Evolutionary conservation across 2,797 vertebrate genomes (phyloP), one percentile per base, ranked within the genome.

Genomic region (Tiaroga cobitis): DNA sequence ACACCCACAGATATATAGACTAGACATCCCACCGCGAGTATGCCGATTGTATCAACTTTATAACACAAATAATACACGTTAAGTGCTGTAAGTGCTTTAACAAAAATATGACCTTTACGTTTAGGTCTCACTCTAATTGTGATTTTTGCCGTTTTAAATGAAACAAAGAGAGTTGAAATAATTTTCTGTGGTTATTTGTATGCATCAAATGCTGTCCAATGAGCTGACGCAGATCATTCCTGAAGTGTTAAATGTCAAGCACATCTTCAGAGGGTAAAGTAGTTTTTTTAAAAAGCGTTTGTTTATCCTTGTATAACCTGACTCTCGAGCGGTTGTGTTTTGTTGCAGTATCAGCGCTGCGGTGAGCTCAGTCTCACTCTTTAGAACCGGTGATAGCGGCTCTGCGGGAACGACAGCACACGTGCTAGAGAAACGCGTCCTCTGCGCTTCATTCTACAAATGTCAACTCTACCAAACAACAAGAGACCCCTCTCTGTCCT

Each of bases 351-450:
- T 77, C 19, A 39, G 67, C 24, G 37, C 81, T 67, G 56, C 19
- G 15, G 75, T 78, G 67, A 78, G 70, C 54, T 54, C 63, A 37
- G 51, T 83, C 43, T 67, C 67, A 74, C 16, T 34, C 49, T 41
- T 70, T 54, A 75, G 94, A 65, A 94, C 95, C 63, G 26, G 34
- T 95, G 94, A 95, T 96, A 91, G 92, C 94, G 95, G 95, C 94
- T 94, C 88, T 95, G 94, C 94, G 94, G 94, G 95, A 90, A 84
- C 46, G 43, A 83, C 82, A 21, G 82, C 73, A 51, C 75, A 78
- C 26, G 29, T 80, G 79, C 59, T 84, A 67, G 78, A 88, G 87
- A 85, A 83, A 84, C 82, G 26, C 63, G 65, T 80, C 80, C 75
- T 77, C 75, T 83, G 77, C 76, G 80, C 88, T 83, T 88, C 83